phyloP scores from a whole-genome alignment of 1,140 invertebrate genomes.

The Drosophila serrata region DNA sequence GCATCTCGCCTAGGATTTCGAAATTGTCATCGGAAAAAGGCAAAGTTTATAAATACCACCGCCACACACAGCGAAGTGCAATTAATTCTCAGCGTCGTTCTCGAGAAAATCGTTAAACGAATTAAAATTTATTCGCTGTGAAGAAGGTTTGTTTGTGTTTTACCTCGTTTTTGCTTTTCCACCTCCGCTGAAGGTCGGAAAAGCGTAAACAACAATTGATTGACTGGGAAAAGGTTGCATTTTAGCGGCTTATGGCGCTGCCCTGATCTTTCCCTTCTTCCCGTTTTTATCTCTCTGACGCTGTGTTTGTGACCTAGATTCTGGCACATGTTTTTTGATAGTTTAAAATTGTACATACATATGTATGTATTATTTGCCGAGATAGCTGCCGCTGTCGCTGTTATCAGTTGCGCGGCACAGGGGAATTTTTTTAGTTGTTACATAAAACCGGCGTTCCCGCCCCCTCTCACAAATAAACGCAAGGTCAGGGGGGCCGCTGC shows the following conservation, averaged over 20 bases:
- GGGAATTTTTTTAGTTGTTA: conserved; percentile 18
- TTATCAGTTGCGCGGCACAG: conserved; percentile 20
- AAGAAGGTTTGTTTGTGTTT: conserved; percentile 54
- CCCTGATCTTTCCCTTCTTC: conserved; percentile 22
- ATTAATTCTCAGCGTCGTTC: conserved; percentile 16
- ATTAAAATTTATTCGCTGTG: conserved; percentile 20
- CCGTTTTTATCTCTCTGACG: conserved; percentile 1
- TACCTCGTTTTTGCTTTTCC: conserved; percentile 1
- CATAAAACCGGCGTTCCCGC: conserved; percentile 37
- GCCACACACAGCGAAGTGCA: conserved; percentile 24
- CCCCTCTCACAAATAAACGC: conserved; percentile 11
- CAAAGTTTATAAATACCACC: conserved; percentile 36
- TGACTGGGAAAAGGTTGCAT: conserved; percentile 20
- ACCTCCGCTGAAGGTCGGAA: conserved; percentile 30
- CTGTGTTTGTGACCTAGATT: conserved; percentile 33
- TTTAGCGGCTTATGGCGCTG: conserved; percentile 29
- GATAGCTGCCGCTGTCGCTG: conserved; percentile 9
- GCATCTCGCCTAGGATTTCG: conserved; percentile 35
- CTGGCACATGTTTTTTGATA: conserved; percentile 38
- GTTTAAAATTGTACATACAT: conserved; percentile 29
- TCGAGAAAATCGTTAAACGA: conserved; percentile 13
- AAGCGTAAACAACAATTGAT: conserved; percentile 24
- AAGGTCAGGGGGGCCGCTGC: conserved; percentile 20
- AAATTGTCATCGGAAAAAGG: conserved; percentile 22
- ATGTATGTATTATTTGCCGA: not conserved